A percentile compares a stretch with the other conserved stretches of the same genome.
phyloP scores from a whole-genome alignment of 2,888 invertebrate species.

The Elaeidobius kamerunicus region DNA sequence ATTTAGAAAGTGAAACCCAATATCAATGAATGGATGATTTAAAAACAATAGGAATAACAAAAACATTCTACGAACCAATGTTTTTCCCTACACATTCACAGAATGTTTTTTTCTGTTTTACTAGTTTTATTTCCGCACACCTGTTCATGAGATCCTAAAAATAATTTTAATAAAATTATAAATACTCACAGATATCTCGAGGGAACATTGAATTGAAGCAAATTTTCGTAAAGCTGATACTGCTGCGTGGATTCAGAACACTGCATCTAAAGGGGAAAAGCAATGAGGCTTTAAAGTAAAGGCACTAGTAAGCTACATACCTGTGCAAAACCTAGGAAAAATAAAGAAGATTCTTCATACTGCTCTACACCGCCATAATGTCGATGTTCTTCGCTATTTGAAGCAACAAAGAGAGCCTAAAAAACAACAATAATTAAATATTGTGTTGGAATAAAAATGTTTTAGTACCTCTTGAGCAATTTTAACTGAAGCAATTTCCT shows the following conservation, averaged over 20 bases:
- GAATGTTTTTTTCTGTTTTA: no score
- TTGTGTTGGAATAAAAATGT: neutral
- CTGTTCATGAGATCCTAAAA: no score
- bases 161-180: no score
- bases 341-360: slow-evolving; percentile 52
- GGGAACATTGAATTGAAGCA: neutral
- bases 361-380: slow-evolving; percentile 52
- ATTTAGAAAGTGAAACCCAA: no score
- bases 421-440: slow-evolving; percentile 7
- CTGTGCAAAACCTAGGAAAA: slow-evolving; percentile 57
- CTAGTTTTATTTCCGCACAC: no score
- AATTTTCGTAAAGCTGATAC: neutral
- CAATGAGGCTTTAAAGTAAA: neutral
- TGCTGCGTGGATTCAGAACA: neutral
- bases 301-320: slow-evolving; percentile 39
- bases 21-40: no score
- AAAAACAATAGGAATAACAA: no score
- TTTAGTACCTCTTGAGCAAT: slow-evolving; percentile 48
- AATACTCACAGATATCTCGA: neutral
- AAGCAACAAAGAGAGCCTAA: slow-evolving; percentile 35
- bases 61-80: no score
- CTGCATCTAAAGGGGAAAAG: neutral
- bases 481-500: slow-evolving; percentile 44
- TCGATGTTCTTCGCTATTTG: slow-evolving; percentile 41
- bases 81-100: no score